These are phyloP conservation scores for Terebella lapidaria DNA, from an alignment of 2,888 invertebrate genomes.

Conservation along the genomic window DNA sequence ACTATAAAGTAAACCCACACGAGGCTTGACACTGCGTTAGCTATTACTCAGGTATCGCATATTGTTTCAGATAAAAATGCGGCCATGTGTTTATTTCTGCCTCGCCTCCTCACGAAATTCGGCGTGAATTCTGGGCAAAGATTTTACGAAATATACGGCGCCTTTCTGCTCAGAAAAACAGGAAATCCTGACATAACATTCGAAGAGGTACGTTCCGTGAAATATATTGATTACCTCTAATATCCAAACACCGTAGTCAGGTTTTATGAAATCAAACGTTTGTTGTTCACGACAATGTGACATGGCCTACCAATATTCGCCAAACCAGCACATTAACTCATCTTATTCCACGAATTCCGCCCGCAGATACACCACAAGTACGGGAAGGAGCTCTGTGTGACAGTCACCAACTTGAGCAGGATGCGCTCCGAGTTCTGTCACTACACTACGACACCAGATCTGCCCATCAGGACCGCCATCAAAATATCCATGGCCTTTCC, in stretches of 20 bases:
- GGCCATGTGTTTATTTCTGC: constrained; percentile 1
- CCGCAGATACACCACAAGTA: too few species aligned
- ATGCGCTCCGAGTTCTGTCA: constrained; percentile 28
- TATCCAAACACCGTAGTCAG: too few species aligned
- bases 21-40: too few species aligned
- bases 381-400: constrained; percentile 26
- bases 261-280: too few species aligned
- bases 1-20: too few species aligned
- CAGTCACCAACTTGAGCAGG: constrained; percentile 26
- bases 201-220: constrained; percentile 17
- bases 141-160: constrained; percentile 24
- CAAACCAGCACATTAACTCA: too few species aligned
- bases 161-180: constrained; percentile 19
- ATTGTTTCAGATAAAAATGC: neutral
- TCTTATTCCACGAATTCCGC: too few species aligned
- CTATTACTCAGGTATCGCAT: too few species aligned
- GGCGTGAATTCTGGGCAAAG: constrained; percentile 26
- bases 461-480: constrained; percentile 26
- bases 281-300: too few species aligned
- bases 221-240: too few species aligned
- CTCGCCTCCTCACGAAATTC: constrained; percentile 5
- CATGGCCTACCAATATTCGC: too few species aligned
- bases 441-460: constrained; percentile 22
- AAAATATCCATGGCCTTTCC: constrained; percentile 30
- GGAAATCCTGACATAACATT: constrained; percentile 28